phyloP scores from a whole-genome alignment of 2,888 invertebrate species.

The Agonopterix heracliana region DNA sequence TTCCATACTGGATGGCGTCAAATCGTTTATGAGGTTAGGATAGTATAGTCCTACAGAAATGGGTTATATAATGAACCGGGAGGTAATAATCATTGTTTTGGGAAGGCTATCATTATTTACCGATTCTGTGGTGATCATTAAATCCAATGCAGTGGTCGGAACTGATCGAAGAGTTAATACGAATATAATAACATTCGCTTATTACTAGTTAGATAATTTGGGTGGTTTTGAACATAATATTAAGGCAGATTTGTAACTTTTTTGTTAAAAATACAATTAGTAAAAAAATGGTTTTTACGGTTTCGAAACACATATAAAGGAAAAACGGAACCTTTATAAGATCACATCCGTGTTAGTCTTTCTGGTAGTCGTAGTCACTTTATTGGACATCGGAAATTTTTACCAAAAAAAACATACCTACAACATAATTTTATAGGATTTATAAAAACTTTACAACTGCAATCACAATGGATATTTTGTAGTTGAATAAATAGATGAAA shows the following conservation, averaged over 20 bases:
- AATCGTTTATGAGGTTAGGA: too few relatives aligned
- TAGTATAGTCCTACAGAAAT: not conserved
- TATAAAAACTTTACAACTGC: too few relatives aligned
- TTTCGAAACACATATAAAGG: not conserved
- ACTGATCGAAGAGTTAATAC: constrained; percentile 61
- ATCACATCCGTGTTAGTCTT: too few relatives aligned
- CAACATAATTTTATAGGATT: too few relatives aligned
- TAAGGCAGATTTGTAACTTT: constrained; percentile 20
- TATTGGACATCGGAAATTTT: too few relatives aligned
- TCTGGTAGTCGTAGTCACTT: too few relatives aligned
- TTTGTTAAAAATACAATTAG: too few relatives aligned
- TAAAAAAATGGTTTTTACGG: not conserved
- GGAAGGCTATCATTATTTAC: constrained; percentile 54
- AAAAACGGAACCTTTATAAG: too few relatives aligned
- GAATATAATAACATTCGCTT: constrained; percentile 68
- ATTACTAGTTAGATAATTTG: constrained; percentile 54
- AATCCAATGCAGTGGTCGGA: constrained; percentile 50
- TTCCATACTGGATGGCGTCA: too few relatives aligned
- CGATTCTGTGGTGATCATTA: constrained; percentile 48
- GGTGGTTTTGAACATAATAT: constrained; percentile 29
- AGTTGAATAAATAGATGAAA: too few relatives aligned
- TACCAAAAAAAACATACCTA: too few relatives aligned
- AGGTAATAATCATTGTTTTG: constrained; percentile 32
- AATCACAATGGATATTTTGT: too few relatives aligned
- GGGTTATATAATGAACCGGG: constrained; percentile 25